Percentiles rank a stretch among this genome's conserved stretches.
Evolutionary conservation across 1,140 invertebrate species (phyloP).

Genomic region (Harpegnathos saltator): DNA sequence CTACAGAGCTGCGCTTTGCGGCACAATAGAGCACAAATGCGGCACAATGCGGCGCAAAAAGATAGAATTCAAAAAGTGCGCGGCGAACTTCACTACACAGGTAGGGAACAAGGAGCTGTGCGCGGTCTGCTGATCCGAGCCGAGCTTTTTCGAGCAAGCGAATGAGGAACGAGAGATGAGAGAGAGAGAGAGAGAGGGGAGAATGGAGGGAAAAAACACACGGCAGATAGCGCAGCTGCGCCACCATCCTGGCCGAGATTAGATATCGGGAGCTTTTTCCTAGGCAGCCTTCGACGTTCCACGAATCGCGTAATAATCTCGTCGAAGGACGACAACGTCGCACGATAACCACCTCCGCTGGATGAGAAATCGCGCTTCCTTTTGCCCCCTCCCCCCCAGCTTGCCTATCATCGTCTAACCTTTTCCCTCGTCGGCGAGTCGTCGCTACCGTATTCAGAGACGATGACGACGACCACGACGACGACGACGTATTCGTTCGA

Average conservation of each 20-base stretch:
- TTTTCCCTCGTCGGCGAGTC: not conserved
- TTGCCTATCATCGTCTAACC: no score
- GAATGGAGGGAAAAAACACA: conserved; percentile 25
- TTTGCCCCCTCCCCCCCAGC: not conserved
- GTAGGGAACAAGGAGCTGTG: conserved; percentile 8
- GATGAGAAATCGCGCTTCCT: conserved; percentile 56
- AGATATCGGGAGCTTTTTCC: conserved; percentile 72
- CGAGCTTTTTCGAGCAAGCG: not conserved
- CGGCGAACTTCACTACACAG: no score
- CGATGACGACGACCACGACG: not conserved
- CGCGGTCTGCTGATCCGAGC: not conserved
- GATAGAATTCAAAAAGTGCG: no score
- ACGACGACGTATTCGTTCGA: conserved; percentile 8
- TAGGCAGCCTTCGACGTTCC: conserved; percentile 71
- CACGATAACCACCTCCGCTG: conserved; percentile 48
- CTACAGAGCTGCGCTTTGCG: no score
- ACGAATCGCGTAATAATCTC: conserved; percentile 74
- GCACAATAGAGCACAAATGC: no score
- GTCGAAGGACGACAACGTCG: conserved; percentile 68
- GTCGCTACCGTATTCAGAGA: not conserved
- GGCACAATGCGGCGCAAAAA: no score
- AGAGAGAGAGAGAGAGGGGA: no score
- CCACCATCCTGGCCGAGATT: conserved; percentile 66
- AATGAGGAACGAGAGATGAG: not conserved
- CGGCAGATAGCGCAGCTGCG: conserved; percentile 67